Evolutionary conservation across 2,797 vertebrate genomes (phyloP).

Genomic region (Acrocephalus scirpaceus): DNA sequence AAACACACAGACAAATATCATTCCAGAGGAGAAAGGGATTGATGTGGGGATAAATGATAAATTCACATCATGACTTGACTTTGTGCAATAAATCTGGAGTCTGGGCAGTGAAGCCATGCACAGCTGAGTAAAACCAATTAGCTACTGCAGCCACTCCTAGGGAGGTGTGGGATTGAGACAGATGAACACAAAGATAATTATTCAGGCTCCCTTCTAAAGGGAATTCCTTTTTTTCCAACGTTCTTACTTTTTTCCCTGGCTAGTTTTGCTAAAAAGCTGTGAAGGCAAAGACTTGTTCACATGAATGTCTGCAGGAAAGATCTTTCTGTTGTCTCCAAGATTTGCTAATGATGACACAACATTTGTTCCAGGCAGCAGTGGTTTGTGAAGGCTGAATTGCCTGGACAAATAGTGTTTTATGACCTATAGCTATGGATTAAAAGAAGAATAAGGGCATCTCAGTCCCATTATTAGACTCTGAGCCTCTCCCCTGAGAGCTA

Average conservation of each 20-base stretch:
- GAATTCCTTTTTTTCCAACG: background rate
- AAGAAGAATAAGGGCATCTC: background rate
- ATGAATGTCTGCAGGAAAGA: background rate
- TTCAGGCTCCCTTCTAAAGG: conserved; percentile 19
- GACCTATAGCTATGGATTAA: background rate
- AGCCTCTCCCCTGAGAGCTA: background rate
- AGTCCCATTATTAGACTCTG: background rate
- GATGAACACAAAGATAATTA: conserved; percentile 44
- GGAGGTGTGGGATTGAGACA: conserved; percentile 40
- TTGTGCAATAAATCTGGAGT: conserved; percentile 27
- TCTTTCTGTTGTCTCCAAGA: background rate
- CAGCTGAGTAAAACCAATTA: conserved; percentile 47
- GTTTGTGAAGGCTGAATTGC: background rate
- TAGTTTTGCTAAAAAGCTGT: background rate
- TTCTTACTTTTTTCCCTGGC: background rate
- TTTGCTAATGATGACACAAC: background rate
- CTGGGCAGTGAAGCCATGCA: background rate
- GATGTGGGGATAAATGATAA: background rate
- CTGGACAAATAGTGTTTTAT: background rate
- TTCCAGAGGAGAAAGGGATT: background rate
- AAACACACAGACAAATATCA: background rate
- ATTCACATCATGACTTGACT: conserved; percentile 6
- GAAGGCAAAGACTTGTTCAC: background rate
- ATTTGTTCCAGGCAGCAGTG: background rate
- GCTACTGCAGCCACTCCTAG: conserved; percentile 13